These are phyloP conservation scores for Rhodeus uyekii DNA, from an alignment of 2,797 vertebrate genomes.

Conservation along the genomic window DNA sequence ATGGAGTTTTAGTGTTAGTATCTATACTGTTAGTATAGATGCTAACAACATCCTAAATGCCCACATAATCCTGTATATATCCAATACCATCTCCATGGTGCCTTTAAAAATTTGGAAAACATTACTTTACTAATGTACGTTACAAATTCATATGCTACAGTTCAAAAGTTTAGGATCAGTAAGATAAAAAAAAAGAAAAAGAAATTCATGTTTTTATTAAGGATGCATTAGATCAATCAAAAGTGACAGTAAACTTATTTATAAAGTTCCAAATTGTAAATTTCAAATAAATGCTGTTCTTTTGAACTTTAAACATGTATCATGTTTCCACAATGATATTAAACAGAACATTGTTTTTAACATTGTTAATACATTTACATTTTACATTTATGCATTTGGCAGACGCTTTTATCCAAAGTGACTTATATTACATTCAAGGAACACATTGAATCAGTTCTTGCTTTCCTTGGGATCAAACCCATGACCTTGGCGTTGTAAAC, in stretches of 20 bases:
- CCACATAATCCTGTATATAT: constrained; percentile 27
- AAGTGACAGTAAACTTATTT: background rate
- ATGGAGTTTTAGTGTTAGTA: background rate
- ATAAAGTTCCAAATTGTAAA: background rate
- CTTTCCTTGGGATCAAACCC: no score
- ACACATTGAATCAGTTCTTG: no score
- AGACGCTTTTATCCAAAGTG: no score
- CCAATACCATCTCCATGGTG: constrained; percentile 17
- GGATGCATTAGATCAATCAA: background rate
- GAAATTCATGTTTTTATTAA: background rate
- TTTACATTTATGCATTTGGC: no score
- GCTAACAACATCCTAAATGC: constrained; percentile 20
- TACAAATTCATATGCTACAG: background rate
- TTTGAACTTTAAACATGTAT: background rate
- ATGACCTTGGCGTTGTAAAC: no score
- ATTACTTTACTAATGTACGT: constrained; percentile 15
- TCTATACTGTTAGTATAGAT: background rate
- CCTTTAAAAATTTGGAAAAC: constrained; percentile 13
- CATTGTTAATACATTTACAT: no score
- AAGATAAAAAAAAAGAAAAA: no score
- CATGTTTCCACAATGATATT: background rate
- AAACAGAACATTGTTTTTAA: background rate
- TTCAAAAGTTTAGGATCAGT: constrained; percentile 17
- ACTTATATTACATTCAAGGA: no score
- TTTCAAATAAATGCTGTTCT: background rate